Evolutionary conservation across 1,140 invertebrate species (phyloP).

Genomic region (Radopholus similis): DNA sequence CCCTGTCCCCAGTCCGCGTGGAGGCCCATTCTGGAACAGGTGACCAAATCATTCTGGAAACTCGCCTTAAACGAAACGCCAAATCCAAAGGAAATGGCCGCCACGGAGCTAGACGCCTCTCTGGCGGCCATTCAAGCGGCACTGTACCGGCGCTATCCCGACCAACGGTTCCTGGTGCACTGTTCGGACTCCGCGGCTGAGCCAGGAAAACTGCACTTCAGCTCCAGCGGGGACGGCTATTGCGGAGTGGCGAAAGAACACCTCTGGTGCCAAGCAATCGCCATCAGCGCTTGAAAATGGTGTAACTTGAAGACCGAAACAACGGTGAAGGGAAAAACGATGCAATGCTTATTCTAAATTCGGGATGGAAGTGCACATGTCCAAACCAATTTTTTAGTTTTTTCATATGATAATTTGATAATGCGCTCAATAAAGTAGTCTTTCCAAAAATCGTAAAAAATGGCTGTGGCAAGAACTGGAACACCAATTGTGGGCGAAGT

Average conservation of each 20-base stretch:
- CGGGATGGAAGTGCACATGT: too few relatives aligned
- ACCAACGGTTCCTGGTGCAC: slow-evolving; percentile 10
- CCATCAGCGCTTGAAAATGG: slow-evolving; percentile 14
- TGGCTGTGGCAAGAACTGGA: too few relatives aligned
- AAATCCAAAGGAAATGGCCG: background rate
- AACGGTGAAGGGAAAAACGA: too few relatives aligned
- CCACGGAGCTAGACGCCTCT: background rate
- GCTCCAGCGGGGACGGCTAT: slow-evolving; percentile 18
- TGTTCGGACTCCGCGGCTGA: background rate
- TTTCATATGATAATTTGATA: too few relatives aligned
- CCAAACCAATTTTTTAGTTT: too few relatives aligned
- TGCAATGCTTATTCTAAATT: too few relatives aligned
- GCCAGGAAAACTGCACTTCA: slow-evolving; percentile 2
- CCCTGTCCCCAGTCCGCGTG: slow-evolving; percentile 23
- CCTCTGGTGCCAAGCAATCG: slow-evolving; percentile 18
- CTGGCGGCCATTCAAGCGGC: slow-evolving; percentile 10
- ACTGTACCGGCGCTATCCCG: background rate
- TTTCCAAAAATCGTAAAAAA: too few relatives aligned
- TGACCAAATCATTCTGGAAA: background rate
- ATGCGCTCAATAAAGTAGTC: too few relatives aligned
- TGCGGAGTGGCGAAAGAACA: slow-evolving; percentile 7
- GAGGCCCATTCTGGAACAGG: slow-evolving; percentile 14
- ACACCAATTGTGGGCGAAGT: too few relatives aligned
- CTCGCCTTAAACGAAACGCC: background rate
- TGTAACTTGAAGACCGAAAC: too few relatives aligned